Base-by-base conservation (phyloP, 2,113 vertebrate genomes). In the Ictalurus furcatus region DNA sequence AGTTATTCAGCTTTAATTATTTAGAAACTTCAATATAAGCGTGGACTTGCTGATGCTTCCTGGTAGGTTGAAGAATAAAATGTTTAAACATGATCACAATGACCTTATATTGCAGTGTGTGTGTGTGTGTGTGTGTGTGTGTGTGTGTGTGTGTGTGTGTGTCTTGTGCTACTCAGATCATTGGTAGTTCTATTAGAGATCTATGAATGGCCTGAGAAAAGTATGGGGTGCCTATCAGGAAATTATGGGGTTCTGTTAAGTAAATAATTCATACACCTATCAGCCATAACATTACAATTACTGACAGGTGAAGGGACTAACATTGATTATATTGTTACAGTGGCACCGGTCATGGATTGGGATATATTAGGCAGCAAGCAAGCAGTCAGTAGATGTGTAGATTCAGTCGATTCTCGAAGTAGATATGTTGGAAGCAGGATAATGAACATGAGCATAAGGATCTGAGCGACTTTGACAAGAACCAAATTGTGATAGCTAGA, bases 181-280 rank as follows among this genome's bases (percentile, higher is more conserved):
- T 21, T 78, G 85, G n/a, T 67, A 61, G 58, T 87, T 69, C 82
- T 63, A 79, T 86, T 76, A 88, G 56, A 88, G 86, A 71, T 79
- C 16, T 79, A 88, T 81, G 71, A 58, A 79, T 54, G 79, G 56
- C 88, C 89, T 81, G 67, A 78, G 88, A 80, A 81, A 58, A 12
- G 52, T 12, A 52, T 52, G 52, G 52, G 52, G 8, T 52, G 52
- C 12, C 52, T 2, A 2, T 54, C 52, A 54, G 11, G 12, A 54
- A 54, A 13, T 13, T 19, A 59, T 59, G 40, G 40, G 7, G 37
- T 25, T 40, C 23, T 0, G 4, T 12, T 78, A 3, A 78, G 12
- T 21, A 78, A 48, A 78, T 78, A 78, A 78, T 48, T 78, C 0
- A 54, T 54, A 9, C 48, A 48, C 48, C 48, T 8, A 48, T 48